Base-by-base conservation (phyloP, 1,140 invertebrate genomes). In the Augochlora pura region DNA sequence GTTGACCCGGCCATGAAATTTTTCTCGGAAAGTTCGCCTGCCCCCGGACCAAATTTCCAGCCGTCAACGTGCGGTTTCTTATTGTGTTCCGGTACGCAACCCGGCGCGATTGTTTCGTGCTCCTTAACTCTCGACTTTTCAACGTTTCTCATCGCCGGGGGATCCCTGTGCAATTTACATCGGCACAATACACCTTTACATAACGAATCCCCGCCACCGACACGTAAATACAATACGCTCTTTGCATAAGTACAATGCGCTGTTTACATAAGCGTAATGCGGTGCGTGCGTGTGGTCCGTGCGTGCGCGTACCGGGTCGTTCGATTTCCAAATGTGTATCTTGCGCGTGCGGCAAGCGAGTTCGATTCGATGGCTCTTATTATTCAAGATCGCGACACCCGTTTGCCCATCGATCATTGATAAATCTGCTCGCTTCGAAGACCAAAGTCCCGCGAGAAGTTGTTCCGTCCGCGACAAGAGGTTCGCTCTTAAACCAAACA, bases 211-310 rank as follows among this genome's bases (percentile, higher is more conserved):
- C 54, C 59, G 78, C 85, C 80, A 78, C 64, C 70, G 78, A 60
- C 49, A 59, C 67, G 71, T 81, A 83, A 85, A 87, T 87, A 85
- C 82, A 85, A 83, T 84, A 68, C 77, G n/a, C 64, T 71, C 77
- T 82, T 87, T 83, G 79, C 85, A 88, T 87, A 83, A 74, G 64
- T 79, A 83, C 83, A 87, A 85, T 85, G 16, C 52, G 69, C 64
- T 74, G 72, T 83, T 87, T 85, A 79, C 77, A 79, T 86, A 83
- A 85, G 82, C 72, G 76, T 65, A 74, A 73, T 71, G n/a, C 39
- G 25, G 49, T 59, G n/a, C 9, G 38, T 14, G 39, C 21, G 23
- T 18, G 60, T 18, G 64, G 18, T 62, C 63, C 39, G 14, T 32
- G 42, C 42, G 42, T 21, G 49, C 18, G 49, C 49, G 49, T 18